phyloP scores from a whole-genome alignment of 2,113 vertebrate genomes.

The Chloropsis hardwickii region DNA sequence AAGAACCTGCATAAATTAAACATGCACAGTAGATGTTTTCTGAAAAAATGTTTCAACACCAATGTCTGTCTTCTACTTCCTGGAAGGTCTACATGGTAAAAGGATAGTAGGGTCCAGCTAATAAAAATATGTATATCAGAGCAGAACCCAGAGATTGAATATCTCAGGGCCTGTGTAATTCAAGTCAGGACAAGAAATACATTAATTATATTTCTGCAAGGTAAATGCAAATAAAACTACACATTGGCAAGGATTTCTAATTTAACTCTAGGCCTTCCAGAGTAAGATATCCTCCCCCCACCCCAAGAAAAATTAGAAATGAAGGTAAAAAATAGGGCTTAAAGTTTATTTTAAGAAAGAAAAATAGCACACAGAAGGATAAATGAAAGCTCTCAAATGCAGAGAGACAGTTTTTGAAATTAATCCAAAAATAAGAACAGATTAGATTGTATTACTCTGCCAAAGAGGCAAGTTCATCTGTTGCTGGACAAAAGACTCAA shows the following conservation, averaged over 20 bases:
- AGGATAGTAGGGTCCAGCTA: neutral
- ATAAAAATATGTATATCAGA: neutral
- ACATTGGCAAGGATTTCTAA: constrained; percentile 14
- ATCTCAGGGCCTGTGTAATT: neutral
- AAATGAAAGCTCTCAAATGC: constrained; percentile 33
- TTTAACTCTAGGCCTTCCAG: neutral
- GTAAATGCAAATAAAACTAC: constrained; percentile 29
- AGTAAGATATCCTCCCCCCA: neutral
- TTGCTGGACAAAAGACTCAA: constrained; percentile 46
- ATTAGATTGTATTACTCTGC: constrained; percentile 29
- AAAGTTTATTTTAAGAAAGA: constrained; percentile 49
- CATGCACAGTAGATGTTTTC: neutral
- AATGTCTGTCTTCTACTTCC: neutral
- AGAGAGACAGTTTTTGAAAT: constrained; percentile 46
- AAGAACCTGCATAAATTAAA: neutral
- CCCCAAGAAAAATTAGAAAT: constrained; percentile 29
- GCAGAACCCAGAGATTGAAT: neutral
- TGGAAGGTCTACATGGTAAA: neutral
- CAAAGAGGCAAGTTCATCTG: constrained; percentile 50
- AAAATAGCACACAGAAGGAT: constrained; percentile 16
- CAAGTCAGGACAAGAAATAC: constrained; percentile 24
- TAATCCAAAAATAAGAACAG: constrained; percentile 54
- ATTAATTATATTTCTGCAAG: constrained; percentile 21
- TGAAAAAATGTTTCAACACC: neutral
- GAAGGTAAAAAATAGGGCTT: neutral